Evolutionary conservation across 2,797 vertebrate species (phyloP).

Genomic region (Tamandua tetradactyla): DNA sequence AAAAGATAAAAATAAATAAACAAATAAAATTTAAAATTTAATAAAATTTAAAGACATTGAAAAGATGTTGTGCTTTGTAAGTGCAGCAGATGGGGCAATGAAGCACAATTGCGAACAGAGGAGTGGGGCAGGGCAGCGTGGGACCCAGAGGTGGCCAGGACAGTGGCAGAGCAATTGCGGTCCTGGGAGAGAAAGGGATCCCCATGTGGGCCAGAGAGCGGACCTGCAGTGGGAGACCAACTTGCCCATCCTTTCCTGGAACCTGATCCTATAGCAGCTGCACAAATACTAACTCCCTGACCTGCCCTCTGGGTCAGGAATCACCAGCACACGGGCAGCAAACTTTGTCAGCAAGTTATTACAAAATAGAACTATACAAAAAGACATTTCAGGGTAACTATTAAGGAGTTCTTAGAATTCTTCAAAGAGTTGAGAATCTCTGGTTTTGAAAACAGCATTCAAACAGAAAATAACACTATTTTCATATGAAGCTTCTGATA

Average conservation of each 20-base stretch:
- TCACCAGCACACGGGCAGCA: background rate
- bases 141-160: no score
- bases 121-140: accelerated
- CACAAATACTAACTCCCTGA: background rate
- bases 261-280: background rate
- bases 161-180: no score
- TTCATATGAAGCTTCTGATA: background rate
- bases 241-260: background rate
- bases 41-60: no score
- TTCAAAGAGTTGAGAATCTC: background rate
- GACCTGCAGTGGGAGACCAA: no score
- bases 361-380: background rate
- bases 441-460: background rate
- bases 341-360: background rate
- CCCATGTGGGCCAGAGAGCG: no score
- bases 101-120: background rate
- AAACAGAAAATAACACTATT: background rate
- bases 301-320: no score
- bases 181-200: background rate
- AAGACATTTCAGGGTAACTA: background rate
- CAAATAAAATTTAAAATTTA: no score
- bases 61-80: background rate
- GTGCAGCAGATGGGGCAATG: background rate
- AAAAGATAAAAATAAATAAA: no score
- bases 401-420: background rate